Conservation (phyloP, 2,888 invertebrate species). For the Dendrolimus pini region DNA sequence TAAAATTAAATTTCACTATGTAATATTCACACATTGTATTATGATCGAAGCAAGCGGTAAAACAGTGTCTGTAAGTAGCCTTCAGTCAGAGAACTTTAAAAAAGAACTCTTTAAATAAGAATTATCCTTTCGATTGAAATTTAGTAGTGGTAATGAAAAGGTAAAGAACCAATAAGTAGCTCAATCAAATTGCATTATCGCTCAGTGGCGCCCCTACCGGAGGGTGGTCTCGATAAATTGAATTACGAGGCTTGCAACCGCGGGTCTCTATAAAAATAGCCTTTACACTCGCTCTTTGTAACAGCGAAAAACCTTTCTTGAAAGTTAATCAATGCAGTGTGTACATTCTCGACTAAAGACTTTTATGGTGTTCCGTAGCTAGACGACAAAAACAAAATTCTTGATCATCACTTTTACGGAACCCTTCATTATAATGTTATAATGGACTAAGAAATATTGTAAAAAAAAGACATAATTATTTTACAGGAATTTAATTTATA, state of each 20-base stretch:
- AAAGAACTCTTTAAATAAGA: conserved; percentile 4
- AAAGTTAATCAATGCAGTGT: too few relatives aligned
- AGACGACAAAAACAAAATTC: too few relatives aligned
- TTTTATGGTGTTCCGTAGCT: conserved; percentile 10
- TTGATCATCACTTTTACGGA: too few relatives aligned
- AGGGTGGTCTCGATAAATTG: conserved; percentile 60
- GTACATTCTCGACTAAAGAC: neutral
- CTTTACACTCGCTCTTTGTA: conserved; percentile 30
- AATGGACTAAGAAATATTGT: too few relatives aligned
- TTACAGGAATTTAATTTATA: too few relatives aligned
- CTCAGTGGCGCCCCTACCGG: conserved; percentile 39
- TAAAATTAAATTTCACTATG: too few relatives aligned
- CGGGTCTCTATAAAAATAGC: conserved; percentile 49
- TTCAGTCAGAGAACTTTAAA: neutral
- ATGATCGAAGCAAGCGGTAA: too few relatives aligned
- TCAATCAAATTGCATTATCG: conserved; percentile 68
- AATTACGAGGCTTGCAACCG: conserved; percentile 55
- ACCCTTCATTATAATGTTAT: too few relatives aligned
- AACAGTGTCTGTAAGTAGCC: too few relatives aligned
- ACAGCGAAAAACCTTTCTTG: neutral
- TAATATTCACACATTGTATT: too few relatives aligned
- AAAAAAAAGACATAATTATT: too few relatives aligned
- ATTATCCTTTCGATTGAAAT: conserved; percentile 34
- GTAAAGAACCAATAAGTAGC: conserved; percentile 68
- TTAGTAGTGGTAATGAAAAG: conserved; percentile 54